Percentiles rank a stretch among this genome's conserved stretches.
phyloP scores from a whole-genome alignment of 2,113 vertebrate species.

The Cryptotis parvus region DNA sequence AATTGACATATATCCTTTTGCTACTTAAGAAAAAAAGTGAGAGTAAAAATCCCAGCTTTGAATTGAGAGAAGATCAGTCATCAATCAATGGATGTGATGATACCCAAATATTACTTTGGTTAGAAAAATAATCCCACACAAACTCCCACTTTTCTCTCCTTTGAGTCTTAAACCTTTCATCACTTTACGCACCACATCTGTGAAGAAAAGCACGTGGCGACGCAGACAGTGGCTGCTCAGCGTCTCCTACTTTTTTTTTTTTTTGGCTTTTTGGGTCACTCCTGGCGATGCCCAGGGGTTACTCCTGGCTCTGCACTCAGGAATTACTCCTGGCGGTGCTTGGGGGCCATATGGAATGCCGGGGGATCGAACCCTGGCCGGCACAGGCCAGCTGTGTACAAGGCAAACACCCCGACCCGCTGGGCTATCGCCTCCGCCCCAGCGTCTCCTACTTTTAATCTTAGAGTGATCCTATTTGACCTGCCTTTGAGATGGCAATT shows the following conservation, averaged over 20 bases:
- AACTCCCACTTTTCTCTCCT: conserved; percentile 66
- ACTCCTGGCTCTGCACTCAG: too few species aligned
- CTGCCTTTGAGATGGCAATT: background rate
- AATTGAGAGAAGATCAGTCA: conserved; percentile 1
- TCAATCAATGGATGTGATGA: conserved; percentile 60
- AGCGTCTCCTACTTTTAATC: background rate
- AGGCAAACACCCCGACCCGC: too few species aligned
- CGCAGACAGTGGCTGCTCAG: background rate
- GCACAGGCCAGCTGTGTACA: too few species aligned
- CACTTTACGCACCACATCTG: background rate
- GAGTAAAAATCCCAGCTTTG: conserved; percentile 47
- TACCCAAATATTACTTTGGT: conserved; percentile 68
- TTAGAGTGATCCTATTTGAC: background rate
- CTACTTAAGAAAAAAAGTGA: conserved; percentile 44
- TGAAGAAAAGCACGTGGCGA: background rate
- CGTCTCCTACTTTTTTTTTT: too few species aligned
- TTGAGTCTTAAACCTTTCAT: conserved; percentile 58
- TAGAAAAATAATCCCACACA: conserved; percentile 66
- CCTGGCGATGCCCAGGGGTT: too few species aligned
- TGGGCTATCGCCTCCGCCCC: too few species aligned
- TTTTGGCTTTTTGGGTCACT: too few species aligned
- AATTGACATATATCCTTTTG: conserved; percentile 64
- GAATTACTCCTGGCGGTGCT: too few species aligned
- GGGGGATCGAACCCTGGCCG: too few species aligned
- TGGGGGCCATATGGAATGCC: too few species aligned